Percentiles rank a stretch among this genome's conserved stretches.
These are phyloP conservation scores for Mesorhabditis sp. DNA, from an alignment of 2,888 invertebrate genomes.

Conservation along the genomic window DNA sequence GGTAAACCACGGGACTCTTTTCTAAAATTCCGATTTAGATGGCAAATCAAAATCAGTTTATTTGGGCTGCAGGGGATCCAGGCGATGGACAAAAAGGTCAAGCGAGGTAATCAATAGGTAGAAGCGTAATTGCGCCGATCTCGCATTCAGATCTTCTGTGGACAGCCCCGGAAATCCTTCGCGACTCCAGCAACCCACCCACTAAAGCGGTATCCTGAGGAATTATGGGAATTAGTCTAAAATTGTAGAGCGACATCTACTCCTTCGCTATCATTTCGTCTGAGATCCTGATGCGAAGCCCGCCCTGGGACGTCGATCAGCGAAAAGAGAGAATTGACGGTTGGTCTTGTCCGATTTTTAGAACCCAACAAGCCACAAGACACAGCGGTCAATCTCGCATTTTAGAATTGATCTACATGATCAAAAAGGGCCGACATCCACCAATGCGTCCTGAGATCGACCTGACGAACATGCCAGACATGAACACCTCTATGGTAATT, in stretches of 20 bases:
- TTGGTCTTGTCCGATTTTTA: neutral
- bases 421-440: constrained; percentile 36
- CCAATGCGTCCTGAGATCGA: constrained; percentile 36
- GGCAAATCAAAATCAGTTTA: constrained; percentile 21
- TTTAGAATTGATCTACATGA: constrained; percentile 42
- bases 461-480: neutral
- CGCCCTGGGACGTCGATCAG: constrained; percentile 28
- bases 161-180: constrained; percentile 33
- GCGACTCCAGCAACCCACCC: constrained; percentile 9
- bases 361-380: neutral
- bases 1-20: neutral
- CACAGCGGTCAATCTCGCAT: neutral
- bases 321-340: neutral
- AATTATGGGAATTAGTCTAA: too few species aligned
- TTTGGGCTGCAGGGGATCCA: constrained; percentile 9
- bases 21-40: neutral
- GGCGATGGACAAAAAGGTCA: neutral
- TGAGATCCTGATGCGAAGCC: constrained; percentile 34
- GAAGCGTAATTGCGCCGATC: neutral
- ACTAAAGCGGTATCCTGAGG: neutral
- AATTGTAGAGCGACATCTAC: constrained; percentile 36
- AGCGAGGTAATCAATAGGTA: neutral
- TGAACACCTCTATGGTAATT: neutral
- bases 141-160: constrained; percentile 26
- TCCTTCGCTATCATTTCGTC: constrained; percentile 38